phyloP scores from a whole-genome alignment of 1,140 invertebrate species.

The Bombus waltoni region DNA sequence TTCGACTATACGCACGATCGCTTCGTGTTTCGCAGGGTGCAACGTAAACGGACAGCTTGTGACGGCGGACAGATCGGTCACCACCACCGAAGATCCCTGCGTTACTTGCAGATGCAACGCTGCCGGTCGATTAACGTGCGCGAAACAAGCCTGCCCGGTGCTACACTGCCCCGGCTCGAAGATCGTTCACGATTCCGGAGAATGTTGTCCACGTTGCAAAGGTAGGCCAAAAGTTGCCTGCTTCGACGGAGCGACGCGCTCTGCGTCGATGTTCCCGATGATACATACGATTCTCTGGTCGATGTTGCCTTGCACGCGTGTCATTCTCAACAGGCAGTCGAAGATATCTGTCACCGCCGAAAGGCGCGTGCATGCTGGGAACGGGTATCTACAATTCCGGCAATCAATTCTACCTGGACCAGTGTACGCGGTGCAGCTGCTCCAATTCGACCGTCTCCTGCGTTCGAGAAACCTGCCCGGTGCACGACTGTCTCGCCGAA shows the following conservation, averaged over 20 bases:
- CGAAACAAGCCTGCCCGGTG: constrained; percentile 92
- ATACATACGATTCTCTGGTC: too few relatives aligned
- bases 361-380: constrained; percentile 88
- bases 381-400: constrained; percentile 85
- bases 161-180: constrained; percentile 88
- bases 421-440: constrained; percentile 93
- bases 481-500: constrained; percentile 90
- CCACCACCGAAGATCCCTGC: constrained; percentile 92
- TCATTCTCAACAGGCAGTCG: constrained; percentile 66
- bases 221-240: constrained; percentile 79
- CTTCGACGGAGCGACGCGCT: too few relatives aligned
- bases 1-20: too few relatives aligned
- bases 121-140: constrained; percentile 88
- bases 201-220: constrained; percentile 93
- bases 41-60: constrained; percentile 87
- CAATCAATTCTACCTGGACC: constrained; percentile 86
- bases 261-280: too few relatives aligned
- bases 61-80: constrained; percentile 89
- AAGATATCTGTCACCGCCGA: constrained; percentile 78
- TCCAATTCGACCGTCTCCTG: constrained; percentile 90
- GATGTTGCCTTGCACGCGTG: too few relatives aligned
- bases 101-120: constrained; percentile 91
- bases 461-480: constrained; percentile 89
- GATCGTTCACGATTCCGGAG: constrained; percentile 86
- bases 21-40: constrained; percentile 84